These are phyloP conservation scores for Acholoe squamosa DNA, from an alignment of 2,888 invertebrate genomes.

Conservation along the genomic window DNA sequence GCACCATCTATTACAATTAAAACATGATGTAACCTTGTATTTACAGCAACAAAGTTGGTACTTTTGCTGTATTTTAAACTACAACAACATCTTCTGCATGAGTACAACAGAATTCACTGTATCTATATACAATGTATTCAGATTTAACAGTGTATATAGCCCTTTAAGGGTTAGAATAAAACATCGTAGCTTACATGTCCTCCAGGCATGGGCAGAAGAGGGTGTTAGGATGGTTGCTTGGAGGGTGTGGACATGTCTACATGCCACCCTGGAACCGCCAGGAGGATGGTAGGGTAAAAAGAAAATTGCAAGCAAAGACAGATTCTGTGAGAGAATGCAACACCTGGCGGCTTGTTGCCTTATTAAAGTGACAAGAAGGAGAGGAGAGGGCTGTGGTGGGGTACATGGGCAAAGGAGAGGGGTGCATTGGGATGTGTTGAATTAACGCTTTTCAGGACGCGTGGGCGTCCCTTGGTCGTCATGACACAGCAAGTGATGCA, in stretches of 20 bases:
- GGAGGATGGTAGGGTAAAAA: background rate
- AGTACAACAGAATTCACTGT: too few species aligned
- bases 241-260: conserved; percentile 2
- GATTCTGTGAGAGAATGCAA: background rate
- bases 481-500: too few species aligned
- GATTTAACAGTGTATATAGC: too few species aligned
- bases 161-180: too few species aligned
- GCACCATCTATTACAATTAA: too few species aligned
- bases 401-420: background rate
- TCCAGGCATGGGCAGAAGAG: background rate
- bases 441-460: too few species aligned
- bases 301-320: background rate
- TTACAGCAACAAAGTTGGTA: too few species aligned
- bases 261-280: conserved; percentile 1
- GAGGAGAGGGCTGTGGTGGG: background rate
- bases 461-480: too few species aligned
- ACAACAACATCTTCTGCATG: too few species aligned
- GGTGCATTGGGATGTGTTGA: background rate
- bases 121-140: too few species aligned
- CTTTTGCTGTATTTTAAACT: too few species aligned
- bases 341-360: conserved; percentile 8
- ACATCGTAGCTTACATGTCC: background rate
- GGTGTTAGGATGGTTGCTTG: background rate
- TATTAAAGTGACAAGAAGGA: background rate
- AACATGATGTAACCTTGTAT: too few species aligned